Evolutionary conservation across 2,888 invertebrate species (phyloP).

Genomic region (Hypercompe scribonia): DNA sequence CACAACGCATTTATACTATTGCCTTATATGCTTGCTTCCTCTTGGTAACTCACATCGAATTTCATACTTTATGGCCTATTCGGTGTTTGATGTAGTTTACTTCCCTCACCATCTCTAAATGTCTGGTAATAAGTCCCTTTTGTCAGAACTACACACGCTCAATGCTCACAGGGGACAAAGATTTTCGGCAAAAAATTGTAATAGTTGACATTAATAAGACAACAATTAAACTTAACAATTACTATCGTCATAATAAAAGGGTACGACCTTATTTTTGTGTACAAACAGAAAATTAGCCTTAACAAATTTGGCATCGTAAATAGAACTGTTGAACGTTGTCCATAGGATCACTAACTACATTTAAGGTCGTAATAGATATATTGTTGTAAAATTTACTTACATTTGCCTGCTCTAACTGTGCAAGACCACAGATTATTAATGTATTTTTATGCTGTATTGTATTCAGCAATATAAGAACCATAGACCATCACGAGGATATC

Average conservation of each 20-base stretch:
- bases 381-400: neutral
- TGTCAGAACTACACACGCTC: neutral
- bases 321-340: neutral
- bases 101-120: slow-evolving; percentile 31
- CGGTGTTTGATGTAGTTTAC: slow-evolving; percentile 43
- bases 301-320: neutral
- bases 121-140: neutral
- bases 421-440: neutral
- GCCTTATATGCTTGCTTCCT: slow-evolving; percentile 52
- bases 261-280: neutral
- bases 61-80: slow-evolving; percentile 59
- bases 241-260: too few relatives aligned
- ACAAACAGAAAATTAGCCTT: neutral
- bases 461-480: neutral
- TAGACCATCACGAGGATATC: neutral
- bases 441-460: neutral
- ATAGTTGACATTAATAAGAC: neutral
- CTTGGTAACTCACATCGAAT: slow-evolving; percentile 60
- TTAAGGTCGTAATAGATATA: neutral
- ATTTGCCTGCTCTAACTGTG: neutral
- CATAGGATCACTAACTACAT: neutral
- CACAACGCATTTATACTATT: slow-evolving; percentile 8
- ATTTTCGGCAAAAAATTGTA: neutral
- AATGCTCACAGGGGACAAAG: neutral
- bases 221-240: too few relatives aligned